Conservation (phyloP, 2,888 invertebrate species). For the Cetonia aurata region DNA sequence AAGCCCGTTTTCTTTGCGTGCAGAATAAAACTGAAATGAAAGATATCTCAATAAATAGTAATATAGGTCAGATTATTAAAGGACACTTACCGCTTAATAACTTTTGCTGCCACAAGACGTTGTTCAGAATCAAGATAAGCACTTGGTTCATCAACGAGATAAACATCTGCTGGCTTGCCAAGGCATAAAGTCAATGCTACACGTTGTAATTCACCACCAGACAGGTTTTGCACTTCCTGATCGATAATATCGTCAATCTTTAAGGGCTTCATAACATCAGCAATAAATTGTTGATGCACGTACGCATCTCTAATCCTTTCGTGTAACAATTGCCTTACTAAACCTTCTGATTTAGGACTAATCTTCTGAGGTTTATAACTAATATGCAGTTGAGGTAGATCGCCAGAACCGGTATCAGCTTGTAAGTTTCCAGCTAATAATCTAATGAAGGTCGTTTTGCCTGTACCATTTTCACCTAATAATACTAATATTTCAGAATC, state of each 20-base stretch:
- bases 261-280: slow-evolving; percentile 98
- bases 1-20: slow-evolving; percentile 99
- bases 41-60: slow-evolving; percentile 7
- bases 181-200: slow-evolving; percentile 96
- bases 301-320: slow-evolving; percentile 98
- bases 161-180: slow-evolving; percentile 99
- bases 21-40: slow-evolving; percentile 83
- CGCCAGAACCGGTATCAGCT: slow-evolving; percentile 84
- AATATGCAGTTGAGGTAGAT: slow-evolving; percentile 92
- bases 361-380: slow-evolving; percentile 99
- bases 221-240: slow-evolving; percentile 97
- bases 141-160: slow-evolving; percentile 98
- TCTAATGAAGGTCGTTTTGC: slow-evolving; percentile 98
- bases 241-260: slow-evolving; percentile 98
- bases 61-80: not conserved
- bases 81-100: slow-evolving; percentile 87
- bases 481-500: slow-evolving; percentile 99
- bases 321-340: slow-evolving; percentile 92
- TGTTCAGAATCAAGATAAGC: slow-evolving; percentile 99
- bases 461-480: slow-evolving; percentile 98
- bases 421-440: slow-evolving; percentile 97
- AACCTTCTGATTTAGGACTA: slow-evolving; percentile 95
- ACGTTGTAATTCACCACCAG: slow-evolving; percentile 99
- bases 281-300: slow-evolving; percentile 97
- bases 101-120: slow-evolving; percentile 99